Evolutionary conservation across 2,888 invertebrate genomes (phyloP), one percentile per base, ranked within the genome.

Genomic region (Drosophila pseudotalamancana): DNA sequence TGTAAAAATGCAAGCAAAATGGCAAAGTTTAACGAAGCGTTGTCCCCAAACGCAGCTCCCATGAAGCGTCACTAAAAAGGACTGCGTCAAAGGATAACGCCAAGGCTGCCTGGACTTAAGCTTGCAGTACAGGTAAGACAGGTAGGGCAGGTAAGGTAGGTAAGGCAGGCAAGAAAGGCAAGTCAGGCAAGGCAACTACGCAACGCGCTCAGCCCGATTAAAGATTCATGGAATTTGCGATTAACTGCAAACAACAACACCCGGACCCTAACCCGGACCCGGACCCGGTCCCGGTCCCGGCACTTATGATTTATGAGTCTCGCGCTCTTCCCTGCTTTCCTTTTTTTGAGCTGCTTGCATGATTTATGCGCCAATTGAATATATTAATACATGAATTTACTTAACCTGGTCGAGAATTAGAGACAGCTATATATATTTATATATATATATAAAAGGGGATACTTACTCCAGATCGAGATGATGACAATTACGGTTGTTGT

Each of bases 401-500:
- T 43, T 25, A 54, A 27, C 27, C n/a, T 9, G n/a, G 3, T 11
- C 9, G 16, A 16, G 2, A 14, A 21, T 31, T 4, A 21, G 8
- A 45, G 3, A 21, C 35, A 16, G 12, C 27, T 8, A 39, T 37
- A n/a, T n/a, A n/a, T n/a, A n/a, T n/a, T n/a, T n/a, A n/a, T n/a
- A n/a, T n/a, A n/a, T n/a, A n/a, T n/a, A n/a, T n/a, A n/a, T n/a
- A n/a, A n/a, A n/a, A 5, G 16, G 16, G 18, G 14, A 23, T 40
- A 61, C 62, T 29, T 62, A 91, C 91, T 77, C 86, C 88, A 90
- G 59, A 91, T 83, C 39, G 90, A 89, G 43, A 77, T 72, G 49
- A 77, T 72, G 48, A 90, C 68, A 39, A 90, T 70, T 54, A 90
- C 51, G 25, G 88, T 61, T n/a, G 81, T 85, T 12, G 89, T 89